Conservation (phyloP, 1,140 invertebrate species). For the Acyrthosiphon pisum region DNA sequence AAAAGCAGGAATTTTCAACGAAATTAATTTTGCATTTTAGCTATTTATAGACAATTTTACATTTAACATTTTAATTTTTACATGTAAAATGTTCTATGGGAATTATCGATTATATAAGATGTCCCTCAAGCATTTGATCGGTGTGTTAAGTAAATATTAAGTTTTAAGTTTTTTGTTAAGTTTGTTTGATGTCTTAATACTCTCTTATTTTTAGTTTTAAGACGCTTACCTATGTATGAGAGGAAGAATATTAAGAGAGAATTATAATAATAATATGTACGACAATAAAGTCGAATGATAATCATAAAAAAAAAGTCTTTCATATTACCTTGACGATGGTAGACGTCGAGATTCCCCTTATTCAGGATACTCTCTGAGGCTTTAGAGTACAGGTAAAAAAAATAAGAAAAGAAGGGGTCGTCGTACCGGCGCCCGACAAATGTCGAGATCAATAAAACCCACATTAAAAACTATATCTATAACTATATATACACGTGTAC, state of each 20-base stretch:
- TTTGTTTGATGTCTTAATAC: background rate
- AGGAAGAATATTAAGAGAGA: background rate
- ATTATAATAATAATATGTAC: background rate
- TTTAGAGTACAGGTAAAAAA: conserved; percentile 39
- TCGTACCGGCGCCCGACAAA: conserved; percentile 54
- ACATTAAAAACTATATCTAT: conserved; percentile 57
- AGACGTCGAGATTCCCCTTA: conserved; percentile 28
- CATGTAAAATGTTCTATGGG: background rate
- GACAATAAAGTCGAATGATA: background rate
- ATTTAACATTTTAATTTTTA: background rate
- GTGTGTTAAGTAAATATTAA: background rate
- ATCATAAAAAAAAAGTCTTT: background rate
- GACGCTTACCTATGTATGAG: background rate
- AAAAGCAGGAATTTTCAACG: too few relatives aligned
- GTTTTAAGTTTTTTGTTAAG: background rate
- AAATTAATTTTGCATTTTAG: too few relatives aligned
- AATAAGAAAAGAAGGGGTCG: conserved; percentile 48
- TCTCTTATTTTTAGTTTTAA: background rate
- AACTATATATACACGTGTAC: conserved; percentile 46
- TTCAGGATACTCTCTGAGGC: conserved; percentile 5
- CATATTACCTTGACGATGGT: background rate
- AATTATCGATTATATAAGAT: background rate
- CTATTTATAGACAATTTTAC: too few relatives aligned
- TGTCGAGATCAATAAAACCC: conserved; percentile 56
- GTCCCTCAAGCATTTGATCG: background rate